phyloP scores from a whole-genome alignment of 2,113 vertebrate genomes.

The Cygnus buccinator region DNA sequence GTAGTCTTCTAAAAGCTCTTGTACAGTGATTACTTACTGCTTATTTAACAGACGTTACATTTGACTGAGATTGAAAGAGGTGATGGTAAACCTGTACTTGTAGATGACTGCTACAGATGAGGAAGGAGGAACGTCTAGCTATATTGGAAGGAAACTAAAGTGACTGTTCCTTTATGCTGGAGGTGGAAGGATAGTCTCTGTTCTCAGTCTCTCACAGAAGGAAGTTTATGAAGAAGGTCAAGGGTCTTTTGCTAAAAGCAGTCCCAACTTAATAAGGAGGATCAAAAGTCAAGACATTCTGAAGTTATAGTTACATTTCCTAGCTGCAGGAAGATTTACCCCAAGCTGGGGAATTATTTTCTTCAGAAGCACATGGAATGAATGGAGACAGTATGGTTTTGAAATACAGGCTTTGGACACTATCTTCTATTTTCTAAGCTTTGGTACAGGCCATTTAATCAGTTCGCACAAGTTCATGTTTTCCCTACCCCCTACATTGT shows the following conservation, averaged over 20 bases:
- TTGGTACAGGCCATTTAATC: neutral
- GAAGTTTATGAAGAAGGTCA: neutral
- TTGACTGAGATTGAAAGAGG: neutral
- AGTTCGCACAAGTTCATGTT: neutral
- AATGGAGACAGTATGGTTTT: neutral
- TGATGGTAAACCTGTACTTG: neutral
- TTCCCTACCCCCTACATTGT: neutral
- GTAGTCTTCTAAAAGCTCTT: neutral
- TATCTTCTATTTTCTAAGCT: neutral
- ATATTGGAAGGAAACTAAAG: neutral
- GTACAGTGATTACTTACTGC: neutral
- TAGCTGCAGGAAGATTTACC: neutral
- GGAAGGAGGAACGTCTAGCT: neutral
- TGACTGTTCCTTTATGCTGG: neutral
- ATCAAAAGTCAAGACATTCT: neutral
- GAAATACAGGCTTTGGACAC: neutral
- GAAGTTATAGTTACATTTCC: neutral
- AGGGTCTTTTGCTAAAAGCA: neutral
- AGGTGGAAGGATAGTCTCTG: neutral
- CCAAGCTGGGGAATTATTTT: fast-evolving
- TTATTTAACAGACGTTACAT: neutral
- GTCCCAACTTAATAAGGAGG: neutral
- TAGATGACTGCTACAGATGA: neutral
- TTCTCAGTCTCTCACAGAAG: neutral
- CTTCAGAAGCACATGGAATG: neutral